phyloP scores from a whole-genome alignment of 1,140 invertebrate genomes.

The Caenorhabditis brenneri region DNA sequence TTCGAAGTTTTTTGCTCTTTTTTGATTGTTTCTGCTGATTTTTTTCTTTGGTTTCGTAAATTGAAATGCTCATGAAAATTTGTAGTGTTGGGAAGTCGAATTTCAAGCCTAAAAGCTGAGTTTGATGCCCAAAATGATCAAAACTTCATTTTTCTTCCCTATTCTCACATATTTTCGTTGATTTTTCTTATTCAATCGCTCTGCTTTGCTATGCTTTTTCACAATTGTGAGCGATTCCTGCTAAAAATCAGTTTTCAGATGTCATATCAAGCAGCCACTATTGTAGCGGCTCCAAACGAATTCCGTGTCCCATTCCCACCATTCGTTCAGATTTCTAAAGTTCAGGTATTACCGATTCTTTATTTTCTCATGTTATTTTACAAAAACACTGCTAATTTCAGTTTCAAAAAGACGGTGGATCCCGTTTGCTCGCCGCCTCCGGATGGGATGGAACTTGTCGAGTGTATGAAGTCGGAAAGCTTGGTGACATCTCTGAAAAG shows the following conservation, averaged over 20 bases:
- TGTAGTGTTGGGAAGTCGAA: too few relatives aligned
- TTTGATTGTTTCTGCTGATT: neutral
- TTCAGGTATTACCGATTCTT: slow-evolving; percentile 47
- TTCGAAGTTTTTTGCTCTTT: neutral
- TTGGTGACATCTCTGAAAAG: slow-evolving; percentile 58
- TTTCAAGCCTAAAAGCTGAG: too few relatives aligned
- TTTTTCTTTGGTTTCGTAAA: too few relatives aligned
- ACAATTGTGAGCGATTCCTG: too few relatives aligned
- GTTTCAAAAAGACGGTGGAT: slow-evolving; percentile 64
- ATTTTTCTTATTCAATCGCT: too few relatives aligned
- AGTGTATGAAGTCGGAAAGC: slow-evolving; percentile 63
- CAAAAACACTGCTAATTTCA: slow-evolving; percentile 51
- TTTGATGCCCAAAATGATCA: too few relatives aligned
- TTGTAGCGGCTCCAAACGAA: slow-evolving; percentile 52
- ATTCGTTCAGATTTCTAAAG: slow-evolving; percentile 55
- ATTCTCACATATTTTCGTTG: too few relatives aligned
- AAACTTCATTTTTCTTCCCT: too few relatives aligned
- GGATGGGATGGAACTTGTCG: slow-evolving; percentile 66
- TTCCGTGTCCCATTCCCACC: slow-evolving; percentile 40
- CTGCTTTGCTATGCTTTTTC: too few relatives aligned
- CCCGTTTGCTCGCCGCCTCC: slow-evolving; percentile 58
- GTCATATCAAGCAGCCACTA: slow-evolving; percentile 25
- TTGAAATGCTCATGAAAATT: too few relatives aligned
- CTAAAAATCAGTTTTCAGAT: too few relatives aligned
- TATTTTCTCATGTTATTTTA: too few relatives aligned